phyloP scores from a whole-genome alignment of 1,140 invertebrate genomes.

The Drosophila burlai region DNA sequence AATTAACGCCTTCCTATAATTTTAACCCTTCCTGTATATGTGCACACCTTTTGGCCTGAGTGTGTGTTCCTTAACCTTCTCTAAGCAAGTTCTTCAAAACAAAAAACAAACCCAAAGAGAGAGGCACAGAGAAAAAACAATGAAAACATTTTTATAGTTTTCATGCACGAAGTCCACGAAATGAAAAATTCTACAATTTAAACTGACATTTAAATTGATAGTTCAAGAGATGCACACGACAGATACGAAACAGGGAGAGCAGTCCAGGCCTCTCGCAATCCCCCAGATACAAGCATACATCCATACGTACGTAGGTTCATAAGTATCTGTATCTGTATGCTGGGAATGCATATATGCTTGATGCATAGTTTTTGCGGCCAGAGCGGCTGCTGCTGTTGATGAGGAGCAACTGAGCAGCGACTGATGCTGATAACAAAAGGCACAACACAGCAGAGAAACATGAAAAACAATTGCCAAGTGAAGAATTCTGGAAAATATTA shows the following conservation, averaged over 20 bases:
- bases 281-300: constrained; percentile 17
- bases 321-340: constrained; percentile 27
- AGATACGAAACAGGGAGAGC: constrained; percentile 64
- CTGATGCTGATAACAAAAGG: constrained; percentile 49
- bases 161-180: constrained; percentile 83
- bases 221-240: constrained; percentile 84
- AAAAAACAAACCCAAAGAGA: constrained; percentile 6
- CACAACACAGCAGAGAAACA: constrained; percentile 6
- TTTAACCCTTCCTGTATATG: constrained; percentile 15
- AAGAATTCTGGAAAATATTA: constrained; percentile 34
- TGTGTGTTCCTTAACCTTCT: constrained; percentile 57
- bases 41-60: constrained; percentile 39
- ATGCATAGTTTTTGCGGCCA: constrained; percentile 36
- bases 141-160: constrained; percentile 83
- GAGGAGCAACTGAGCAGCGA: constrained; percentile 1
- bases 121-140: constrained; percentile 65
- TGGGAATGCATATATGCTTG: constrained; percentile 30
- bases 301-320: constrained; percentile 11
- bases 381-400: constrained; percentile 14
- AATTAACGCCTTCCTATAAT: background rate
- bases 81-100: constrained; percentile 68
- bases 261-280: constrained; percentile 26
- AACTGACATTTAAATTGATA: constrained; percentile 85
- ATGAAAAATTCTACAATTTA: constrained; percentile 85
- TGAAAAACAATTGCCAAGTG: constrained; percentile 27